Evolutionary conservation across 2,113 vertebrate species (phyloP).

Genomic region (Telmatochromis sp.): DNA sequence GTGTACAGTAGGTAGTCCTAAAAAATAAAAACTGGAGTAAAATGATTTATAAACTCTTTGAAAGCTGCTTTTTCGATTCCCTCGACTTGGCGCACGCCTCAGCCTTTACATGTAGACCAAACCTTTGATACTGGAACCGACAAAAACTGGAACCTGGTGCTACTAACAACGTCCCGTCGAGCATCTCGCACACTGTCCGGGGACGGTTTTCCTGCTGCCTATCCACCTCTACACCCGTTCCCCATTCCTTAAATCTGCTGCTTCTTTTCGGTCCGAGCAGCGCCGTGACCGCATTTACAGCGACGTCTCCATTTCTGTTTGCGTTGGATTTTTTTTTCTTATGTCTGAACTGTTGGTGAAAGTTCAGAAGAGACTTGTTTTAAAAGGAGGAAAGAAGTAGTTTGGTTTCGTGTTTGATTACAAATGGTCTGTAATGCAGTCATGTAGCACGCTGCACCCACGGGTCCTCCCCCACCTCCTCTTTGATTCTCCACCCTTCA

Average conservation of each 20-base stretch:
- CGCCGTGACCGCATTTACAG: not conserved
- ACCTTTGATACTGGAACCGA: constrained; percentile 30
- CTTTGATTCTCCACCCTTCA: not conserved
- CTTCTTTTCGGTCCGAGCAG: not conserved
- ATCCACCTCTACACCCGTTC: not conserved
- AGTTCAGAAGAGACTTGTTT: not conserved
- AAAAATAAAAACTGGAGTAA: constrained; percentile 3
- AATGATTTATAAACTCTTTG: not conserved
- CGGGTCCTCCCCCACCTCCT: not conserved
- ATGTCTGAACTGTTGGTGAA: not conserved
- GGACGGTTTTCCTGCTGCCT: not conserved
- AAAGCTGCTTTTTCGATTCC: constrained; percentile 43
- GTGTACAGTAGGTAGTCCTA: constrained; percentile 4
- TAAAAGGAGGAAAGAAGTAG: not conserved
- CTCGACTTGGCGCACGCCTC: constrained; percentile 13
- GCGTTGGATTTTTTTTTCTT: not conserved
- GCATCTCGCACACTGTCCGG: not conserved
- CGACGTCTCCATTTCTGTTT: not conserved
- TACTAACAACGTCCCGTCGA: not conserved
- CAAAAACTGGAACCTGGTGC: constrained; percentile 51
- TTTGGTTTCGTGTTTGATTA: not conserved
- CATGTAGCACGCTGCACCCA: constrained; percentile 15
- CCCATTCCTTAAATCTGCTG: not conserved
- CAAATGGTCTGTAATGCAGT: constrained; percentile 9
- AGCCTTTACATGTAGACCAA: constrained; percentile 30